A percentile compares a stretch with the other conserved stretches of the same genome.
Conservation (phyloP, 1,140 invertebrate species). For the Cotesia chilonis region DNA sequence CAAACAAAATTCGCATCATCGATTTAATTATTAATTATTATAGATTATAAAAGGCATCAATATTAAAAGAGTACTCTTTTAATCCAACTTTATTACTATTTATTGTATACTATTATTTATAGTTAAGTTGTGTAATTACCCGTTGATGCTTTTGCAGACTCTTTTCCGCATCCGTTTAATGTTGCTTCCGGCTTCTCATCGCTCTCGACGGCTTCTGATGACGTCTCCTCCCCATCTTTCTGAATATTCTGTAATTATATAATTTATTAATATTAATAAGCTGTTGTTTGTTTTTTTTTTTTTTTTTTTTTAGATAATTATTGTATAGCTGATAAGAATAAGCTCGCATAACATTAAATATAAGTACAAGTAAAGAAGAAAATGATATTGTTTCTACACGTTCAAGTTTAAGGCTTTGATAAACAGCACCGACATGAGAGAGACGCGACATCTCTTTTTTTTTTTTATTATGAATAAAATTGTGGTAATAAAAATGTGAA, state of each 20-base stretch:
- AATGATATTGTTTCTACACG: neutral
- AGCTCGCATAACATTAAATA: neutral
- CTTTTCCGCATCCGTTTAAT: conserved; percentile 26
- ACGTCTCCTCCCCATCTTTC: conserved; percentile 35
- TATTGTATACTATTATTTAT: neutral
- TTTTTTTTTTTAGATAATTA: neutral
- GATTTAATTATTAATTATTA: too few relatives aligned
- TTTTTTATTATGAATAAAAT: too few relatives aligned
- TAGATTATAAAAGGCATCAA: too few relatives aligned
- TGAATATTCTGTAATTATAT: conserved; percentile 30
- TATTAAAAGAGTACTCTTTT: neutral
- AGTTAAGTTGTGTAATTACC: conserved; percentile 23
- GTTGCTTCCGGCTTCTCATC: conserved; percentile 28
- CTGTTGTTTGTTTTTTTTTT: neutral
- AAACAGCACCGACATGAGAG: too few relatives aligned
- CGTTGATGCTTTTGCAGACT: conserved; percentile 15
- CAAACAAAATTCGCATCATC: too few relatives aligned
- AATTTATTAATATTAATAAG: conserved; percentile 8
- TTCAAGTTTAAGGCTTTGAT: too few relatives aligned
- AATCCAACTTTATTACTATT: neutral
- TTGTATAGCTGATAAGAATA: neutral
- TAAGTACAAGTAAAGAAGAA: neutral
- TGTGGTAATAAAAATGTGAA: too few relatives aligned
- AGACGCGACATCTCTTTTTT: too few relatives aligned
- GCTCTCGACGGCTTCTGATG: conserved; percentile 26